These are phyloP conservation scores for Morone saxatilis DNA, from an alignment of 2,113 vertebrate genomes.

Conservation along the genomic window DNA sequence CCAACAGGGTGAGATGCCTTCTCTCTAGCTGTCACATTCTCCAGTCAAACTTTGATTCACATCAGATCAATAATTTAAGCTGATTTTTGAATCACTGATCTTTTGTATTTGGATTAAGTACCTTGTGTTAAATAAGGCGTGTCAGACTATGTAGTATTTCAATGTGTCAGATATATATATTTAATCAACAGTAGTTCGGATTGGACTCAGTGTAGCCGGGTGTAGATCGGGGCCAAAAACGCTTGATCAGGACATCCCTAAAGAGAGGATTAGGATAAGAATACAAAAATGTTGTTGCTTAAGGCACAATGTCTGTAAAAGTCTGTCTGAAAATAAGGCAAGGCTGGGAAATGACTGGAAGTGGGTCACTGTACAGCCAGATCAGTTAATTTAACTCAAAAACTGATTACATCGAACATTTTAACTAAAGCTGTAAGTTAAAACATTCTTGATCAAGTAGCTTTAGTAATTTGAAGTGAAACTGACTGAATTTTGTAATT, in stretches of 20 bases:
- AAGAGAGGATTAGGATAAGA: not conserved
- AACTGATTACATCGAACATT: no score
- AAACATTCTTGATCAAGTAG: no score
- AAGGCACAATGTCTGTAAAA: not conserved
- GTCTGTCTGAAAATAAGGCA: not conserved
- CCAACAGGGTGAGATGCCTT: not conserved
- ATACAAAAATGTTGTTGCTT: not conserved
- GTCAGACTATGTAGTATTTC: not conserved
- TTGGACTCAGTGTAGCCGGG: not conserved
- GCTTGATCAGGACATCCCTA: not conserved
- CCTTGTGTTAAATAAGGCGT: not conserved
- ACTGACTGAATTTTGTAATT: no score
- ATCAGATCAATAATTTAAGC: not conserved
- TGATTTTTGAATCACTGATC: not conserved
- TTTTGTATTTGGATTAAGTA: not conserved
- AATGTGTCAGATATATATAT: not conserved
- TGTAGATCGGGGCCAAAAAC: not conserved
- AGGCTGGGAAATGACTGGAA: not conserved
- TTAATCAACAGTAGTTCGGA: not conserved
- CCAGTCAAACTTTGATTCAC: not conserved
- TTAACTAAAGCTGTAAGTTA: no score
- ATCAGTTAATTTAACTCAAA: no score
- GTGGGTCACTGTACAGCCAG: not conserved
- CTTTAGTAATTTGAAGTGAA: no score
- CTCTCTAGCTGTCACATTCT: not conserved